Conservation (phyloP, 2,113 vertebrate species). For the Fregetta grallaria region DNA sequence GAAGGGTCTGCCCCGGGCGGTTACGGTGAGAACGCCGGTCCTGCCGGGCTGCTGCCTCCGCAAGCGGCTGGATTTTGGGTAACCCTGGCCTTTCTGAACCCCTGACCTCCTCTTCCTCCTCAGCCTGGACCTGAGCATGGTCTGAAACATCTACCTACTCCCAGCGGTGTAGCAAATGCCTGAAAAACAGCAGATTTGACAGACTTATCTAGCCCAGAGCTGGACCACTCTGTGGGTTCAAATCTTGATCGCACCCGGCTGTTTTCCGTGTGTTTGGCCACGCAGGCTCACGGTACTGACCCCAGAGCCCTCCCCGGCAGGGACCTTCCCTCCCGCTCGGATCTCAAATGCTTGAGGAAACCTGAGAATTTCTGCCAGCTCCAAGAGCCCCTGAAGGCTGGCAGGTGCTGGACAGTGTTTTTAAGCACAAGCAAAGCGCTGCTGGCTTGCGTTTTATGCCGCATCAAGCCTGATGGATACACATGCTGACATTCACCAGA, state of each 20-base stretch:
- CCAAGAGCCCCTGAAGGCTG: background rate
- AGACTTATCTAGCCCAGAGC: background rate
- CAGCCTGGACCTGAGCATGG: background rate
- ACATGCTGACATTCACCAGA: background rate
- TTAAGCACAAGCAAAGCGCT: background rate
- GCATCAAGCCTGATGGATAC: background rate
- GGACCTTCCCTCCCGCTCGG: background rate
- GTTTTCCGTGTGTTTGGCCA: rapidly evolving
- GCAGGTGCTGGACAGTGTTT: background rate
- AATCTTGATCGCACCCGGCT: background rate
- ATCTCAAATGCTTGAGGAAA: background rate
- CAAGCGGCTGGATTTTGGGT: background rate
- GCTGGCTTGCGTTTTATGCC: background rate
- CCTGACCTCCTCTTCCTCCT: background rate
- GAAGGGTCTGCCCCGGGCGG: background rate
- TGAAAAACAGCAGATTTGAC: background rate
- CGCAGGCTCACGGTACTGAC: background rate
- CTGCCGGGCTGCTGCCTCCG: background rate
- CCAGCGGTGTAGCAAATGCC: background rate
- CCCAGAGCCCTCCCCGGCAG: background rate
- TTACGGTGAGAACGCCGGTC: background rate
- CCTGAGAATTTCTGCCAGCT: background rate
- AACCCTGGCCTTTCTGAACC: background rate
- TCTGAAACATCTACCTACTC: background rate
- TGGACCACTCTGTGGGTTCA: background rate